Conservation (phyloP, 2,113 vertebrate species). For the Petrocephalus zakoni region DNA sequence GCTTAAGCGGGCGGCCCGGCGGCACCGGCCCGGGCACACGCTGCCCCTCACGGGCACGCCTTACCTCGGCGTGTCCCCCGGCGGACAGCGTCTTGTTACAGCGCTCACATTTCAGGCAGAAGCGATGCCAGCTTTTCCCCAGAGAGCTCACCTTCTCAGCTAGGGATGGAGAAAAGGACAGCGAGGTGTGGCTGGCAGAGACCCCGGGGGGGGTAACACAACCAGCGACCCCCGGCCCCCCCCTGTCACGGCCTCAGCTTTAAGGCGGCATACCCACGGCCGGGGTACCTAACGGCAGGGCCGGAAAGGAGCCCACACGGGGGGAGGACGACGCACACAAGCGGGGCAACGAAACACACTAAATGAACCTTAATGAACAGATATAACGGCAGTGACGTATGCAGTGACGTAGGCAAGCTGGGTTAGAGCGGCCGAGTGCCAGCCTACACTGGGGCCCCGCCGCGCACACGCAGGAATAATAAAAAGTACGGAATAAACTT, state of each 20-base stretch:
- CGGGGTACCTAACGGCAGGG: neutral
- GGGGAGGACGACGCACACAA: neutral
- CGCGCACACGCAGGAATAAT: neutral
- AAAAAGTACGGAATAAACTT: neutral
- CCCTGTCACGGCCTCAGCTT: too few relatives aligned
- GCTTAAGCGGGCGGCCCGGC: neutral
- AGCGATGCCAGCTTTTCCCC: conserved; percentile 64
- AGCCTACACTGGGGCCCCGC: neutral
- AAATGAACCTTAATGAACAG: neutral
- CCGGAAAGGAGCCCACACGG: neutral
- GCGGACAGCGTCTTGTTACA: conserved; percentile 57
- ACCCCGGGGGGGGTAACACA: neutral
- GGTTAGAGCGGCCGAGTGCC: neutral
- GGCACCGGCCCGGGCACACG: neutral
- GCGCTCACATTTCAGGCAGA: conserved; percentile 67
- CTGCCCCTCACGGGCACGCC: conserved; percentile 9
- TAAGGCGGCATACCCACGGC: neutral
- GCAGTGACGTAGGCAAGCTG: too few relatives aligned
- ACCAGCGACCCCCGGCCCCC: neutral
- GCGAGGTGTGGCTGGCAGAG: neutral
- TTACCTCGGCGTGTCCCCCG: conserved; percentile 63
- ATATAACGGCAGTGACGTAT: neutral
- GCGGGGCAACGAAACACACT: neutral
- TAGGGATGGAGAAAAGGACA: conserved; percentile 24
- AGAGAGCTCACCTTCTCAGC: conserved; percentile 63